Percentiles rank a stretch among this genome's conserved stretches.
Evolutionary conservation across 2,797 vertebrate genomes (phyloP).

Genomic region (Cheirogaleus major): DNA sequence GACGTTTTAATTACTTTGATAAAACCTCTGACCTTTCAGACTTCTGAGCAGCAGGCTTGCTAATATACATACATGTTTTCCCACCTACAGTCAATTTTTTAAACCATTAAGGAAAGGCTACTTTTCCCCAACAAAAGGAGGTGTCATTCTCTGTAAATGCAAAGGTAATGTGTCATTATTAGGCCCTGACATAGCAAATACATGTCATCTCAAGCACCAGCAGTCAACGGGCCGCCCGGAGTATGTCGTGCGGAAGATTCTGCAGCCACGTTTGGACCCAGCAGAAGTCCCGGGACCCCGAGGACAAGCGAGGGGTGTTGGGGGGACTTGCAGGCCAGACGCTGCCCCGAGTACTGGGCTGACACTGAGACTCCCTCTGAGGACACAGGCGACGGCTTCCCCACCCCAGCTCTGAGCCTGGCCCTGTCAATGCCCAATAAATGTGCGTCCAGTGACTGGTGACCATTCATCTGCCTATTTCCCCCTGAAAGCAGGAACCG

Average conservation of each 20-base stretch:
- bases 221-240: background rate
- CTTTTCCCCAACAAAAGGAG: background rate
- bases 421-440: no score
- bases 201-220: background rate
- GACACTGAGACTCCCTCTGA: background rate
- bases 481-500: background rate
- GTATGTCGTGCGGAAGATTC: background rate
- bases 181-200: background rate
- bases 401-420: background rate
- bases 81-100: background rate
- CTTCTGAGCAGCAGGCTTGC: background rate
- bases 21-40: background rate
- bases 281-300: background rate
- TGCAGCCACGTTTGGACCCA: background rate
- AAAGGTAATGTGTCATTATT: background rate
- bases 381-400: fast-evolving
- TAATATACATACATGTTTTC: background rate
- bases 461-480: background rate
- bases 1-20: background rate
- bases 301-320: background rate
- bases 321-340: background rate
- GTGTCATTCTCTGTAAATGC: background rate
- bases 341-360: background rate
- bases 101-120: background rate
- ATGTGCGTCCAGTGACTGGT: background rate